Percentiles rank a stretch among this genome's conserved stretches.
phyloP scores from a whole-genome alignment of 1,140 invertebrate genomes.

The Anthonomus grandis region DNA sequence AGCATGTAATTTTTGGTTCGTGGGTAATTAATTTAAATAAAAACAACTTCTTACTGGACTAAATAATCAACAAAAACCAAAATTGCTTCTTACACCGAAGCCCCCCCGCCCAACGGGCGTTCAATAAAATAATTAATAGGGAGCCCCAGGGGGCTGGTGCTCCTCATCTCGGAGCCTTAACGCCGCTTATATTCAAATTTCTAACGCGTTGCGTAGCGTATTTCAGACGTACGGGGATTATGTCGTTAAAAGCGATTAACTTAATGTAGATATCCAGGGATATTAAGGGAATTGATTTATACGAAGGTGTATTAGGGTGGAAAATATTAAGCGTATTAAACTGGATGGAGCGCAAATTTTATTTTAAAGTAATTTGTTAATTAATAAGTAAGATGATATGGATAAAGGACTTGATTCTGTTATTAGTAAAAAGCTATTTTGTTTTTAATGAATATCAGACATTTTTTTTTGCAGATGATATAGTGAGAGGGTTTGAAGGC shows the following conservation, averaged over 20 bases:
- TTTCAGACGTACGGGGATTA: conserved; percentile 33
- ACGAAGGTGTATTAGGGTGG: conserved; percentile 1
- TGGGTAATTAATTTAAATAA: no score
- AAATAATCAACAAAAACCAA: conserved; percentile 35
- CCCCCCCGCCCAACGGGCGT: conserved; percentile 23
- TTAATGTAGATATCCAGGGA: conserved; percentile 29
- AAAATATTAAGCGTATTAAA: no score
- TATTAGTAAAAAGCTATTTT: no score
- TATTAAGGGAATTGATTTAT: conserved; percentile 29
- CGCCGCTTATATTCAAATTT: conserved; percentile 43
- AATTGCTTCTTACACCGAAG: conserved; percentile 40
- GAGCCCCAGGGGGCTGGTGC: conserved; percentile 32
- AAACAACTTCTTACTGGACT: conserved; percentile 1
- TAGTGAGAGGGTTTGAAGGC: no score
- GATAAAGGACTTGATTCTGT: no score
- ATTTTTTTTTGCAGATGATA: no score
- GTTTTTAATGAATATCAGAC: no score
- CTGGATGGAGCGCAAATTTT: no score
- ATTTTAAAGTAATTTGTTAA: no score
- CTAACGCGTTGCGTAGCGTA: conserved; percentile 27
- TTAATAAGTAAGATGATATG: no score
- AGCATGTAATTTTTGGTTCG: no score
- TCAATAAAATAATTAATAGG: conserved; percentile 48
- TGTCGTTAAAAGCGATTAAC: conserved; percentile 37
- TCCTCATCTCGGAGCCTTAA: conserved; percentile 27